Percentiles rank a stretch among this genome's conserved stretches.
These are phyloP conservation scores for Cryptosula pallasiana DNA, from an alignment of 2,888 invertebrate species.

Conservation along the genomic window DNA sequence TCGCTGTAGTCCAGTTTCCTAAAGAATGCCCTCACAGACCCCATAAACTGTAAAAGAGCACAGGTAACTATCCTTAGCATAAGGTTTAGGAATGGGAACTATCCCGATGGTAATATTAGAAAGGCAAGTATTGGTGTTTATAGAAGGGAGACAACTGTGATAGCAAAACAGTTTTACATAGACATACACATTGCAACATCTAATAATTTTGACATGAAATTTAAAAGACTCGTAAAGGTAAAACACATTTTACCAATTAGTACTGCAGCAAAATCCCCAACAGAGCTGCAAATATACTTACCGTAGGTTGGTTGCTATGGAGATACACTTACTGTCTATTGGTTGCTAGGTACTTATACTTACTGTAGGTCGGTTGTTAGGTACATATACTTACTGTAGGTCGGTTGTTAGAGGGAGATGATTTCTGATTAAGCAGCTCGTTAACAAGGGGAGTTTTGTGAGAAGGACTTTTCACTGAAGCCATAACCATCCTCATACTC, in stretches of 20 bases:
- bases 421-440: neutral
- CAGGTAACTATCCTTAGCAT: too few relatives aligned
- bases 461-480: conserved; percentile 1
- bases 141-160: too few relatives aligned
- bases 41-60: neutral
- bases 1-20: neutral
- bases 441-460: neutral
- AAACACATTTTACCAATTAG: too few relatives aligned
- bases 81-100: too few relatives aligned
- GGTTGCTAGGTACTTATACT: neutral
- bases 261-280: too few relatives aligned
- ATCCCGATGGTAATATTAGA: too few relatives aligned
- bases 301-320: neutral
- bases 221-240: too few relatives aligned
- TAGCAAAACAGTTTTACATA: too few relatives aligned
- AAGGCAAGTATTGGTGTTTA: too few relatives aligned
- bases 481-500: conserved; percentile 18
- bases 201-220: too few relatives aligned
- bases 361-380: neutral
- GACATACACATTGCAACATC: too few relatives aligned
- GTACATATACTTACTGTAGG: neutral
- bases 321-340: neutral
- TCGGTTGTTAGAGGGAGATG: neutral
- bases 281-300: neutral
- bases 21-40: conserved; percentile 11